phyloP scores from a whole-genome alignment of 2,888 invertebrate species.

The Orthonychiurus folsomi region DNA sequence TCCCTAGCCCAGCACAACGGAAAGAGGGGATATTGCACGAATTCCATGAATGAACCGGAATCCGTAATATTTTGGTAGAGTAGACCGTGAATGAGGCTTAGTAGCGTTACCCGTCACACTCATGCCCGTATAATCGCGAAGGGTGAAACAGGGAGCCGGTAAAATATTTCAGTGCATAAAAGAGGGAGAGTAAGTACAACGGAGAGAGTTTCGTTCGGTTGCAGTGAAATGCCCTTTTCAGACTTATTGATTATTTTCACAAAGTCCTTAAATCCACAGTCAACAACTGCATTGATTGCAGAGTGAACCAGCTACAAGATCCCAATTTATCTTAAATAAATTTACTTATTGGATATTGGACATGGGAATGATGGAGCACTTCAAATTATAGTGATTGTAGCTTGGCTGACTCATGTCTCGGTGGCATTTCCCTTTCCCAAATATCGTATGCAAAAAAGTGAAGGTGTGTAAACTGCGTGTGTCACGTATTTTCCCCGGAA shows the following conservation, averaged over 20 bases:
- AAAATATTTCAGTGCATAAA: background rate
- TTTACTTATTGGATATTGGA: too few relatives aligned
- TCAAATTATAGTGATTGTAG: too few relatives aligned
- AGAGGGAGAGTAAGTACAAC: background rate
- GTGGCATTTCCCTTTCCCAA: background rate
- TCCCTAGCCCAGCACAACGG: too few relatives aligned
- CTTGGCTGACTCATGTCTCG: background rate
- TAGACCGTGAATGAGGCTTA: background rate
- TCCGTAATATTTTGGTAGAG: background rate
- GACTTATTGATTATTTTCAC: background rate
- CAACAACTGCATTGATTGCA: too few relatives aligned
- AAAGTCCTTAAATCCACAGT: too few relatives aligned
- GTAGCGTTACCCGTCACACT: too few relatives aligned
- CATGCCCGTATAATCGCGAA: background rate
- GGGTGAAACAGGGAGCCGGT: conserved; percentile 2
- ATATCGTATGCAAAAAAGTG: too few relatives aligned
- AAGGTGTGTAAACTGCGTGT: background rate
- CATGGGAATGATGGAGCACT: too few relatives aligned
- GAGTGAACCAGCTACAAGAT: too few relatives aligned
- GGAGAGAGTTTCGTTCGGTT: background rate
- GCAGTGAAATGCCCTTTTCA: background rate
- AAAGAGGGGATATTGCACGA: background rate
- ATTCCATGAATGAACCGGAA: conserved; percentile 4
- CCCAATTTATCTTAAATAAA: too few relatives aligned
- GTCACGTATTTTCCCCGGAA: background rate